Conservation (phyloP, 2,888 invertebrate species). For the Amiota minor region DNA sequence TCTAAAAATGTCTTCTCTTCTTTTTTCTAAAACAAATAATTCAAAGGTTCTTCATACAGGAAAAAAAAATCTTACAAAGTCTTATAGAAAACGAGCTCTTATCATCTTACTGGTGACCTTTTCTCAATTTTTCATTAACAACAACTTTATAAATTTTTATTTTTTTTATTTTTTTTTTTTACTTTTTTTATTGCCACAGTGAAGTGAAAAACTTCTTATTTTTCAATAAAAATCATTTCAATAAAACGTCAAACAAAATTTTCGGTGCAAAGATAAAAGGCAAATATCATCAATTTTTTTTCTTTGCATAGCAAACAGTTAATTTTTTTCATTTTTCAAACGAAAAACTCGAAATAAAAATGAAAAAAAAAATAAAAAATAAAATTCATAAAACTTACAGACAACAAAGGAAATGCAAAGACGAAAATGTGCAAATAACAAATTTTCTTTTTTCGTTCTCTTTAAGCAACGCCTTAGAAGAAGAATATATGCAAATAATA, state of each 20-base stretch:
- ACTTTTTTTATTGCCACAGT: no score
- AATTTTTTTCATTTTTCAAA: neutral
- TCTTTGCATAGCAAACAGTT: conserved; percentile 23
- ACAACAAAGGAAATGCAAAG: conserved; percentile 11
- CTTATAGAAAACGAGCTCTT: no score
- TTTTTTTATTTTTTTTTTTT: no score
- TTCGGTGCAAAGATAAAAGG: conserved; percentile 24
- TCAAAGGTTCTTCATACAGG: no score
- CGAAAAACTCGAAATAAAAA: conserved; percentile 6
- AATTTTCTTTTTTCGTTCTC: neutral
- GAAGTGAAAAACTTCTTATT: neutral
- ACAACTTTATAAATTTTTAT: no score
- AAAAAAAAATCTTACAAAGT: no score
- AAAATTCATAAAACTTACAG: conserved; percentile 5
- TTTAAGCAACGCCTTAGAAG: neutral
- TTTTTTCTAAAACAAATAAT: no score
- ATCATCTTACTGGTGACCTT: no score
- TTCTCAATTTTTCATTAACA: no score
- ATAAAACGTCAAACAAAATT: conserved; percentile 3
- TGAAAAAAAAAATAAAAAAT: neutral
- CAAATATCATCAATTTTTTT: conserved; percentile 25
- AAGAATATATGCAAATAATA: conserved; percentile 46
- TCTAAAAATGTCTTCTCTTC: no score
- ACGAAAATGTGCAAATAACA: conserved; percentile 25
- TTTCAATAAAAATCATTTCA: conserved; percentile 30